Conservation (phyloP, 2,888 invertebrate genomes). For the Patella pellucida region DNA sequence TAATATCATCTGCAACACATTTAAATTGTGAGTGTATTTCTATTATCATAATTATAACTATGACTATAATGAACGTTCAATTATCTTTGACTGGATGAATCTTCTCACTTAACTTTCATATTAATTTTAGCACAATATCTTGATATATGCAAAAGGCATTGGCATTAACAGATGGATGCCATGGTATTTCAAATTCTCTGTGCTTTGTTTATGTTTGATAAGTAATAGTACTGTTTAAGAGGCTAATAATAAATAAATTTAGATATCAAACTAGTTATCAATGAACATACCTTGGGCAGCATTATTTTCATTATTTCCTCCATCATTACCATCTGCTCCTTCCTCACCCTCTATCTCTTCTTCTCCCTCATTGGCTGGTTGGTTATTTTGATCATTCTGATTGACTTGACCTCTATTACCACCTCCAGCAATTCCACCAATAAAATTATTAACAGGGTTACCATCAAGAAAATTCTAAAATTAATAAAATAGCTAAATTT, state of each 20-base stretch:
- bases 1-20: slow-evolving; percentile 77
- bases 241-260: not conserved
- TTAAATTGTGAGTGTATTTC: too few species aligned
- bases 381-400: slow-evolving; percentile 49
- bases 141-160: too few species aligned
- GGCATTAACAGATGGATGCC: too few species aligned
- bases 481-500: not conserved
- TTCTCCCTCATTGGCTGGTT: slow-evolving; percentile 33
- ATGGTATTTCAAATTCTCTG: too few species aligned
- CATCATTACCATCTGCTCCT: slow-evolving; percentile 58
- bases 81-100: too few species aligned
- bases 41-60: too few species aligned
- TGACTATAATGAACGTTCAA: too few species aligned
- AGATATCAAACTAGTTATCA: not conserved
- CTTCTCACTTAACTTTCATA: too few species aligned
- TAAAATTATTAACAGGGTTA: slow-evolving; percentile 56
- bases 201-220: too few species aligned
- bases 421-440: slow-evolving; percentile 53
- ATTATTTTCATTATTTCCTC: slow-evolving; percentile 51
- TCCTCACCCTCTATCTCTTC: slow-evolving; percentile 47
- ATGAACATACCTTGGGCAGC: slow-evolving; percentile 65
- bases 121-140: too few species aligned
- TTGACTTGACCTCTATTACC: slow-evolving; percentile 50
- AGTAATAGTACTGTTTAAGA: not conserved
- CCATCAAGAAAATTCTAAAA: slow-evolving; percentile 56